Evolutionary conservation across 2,888 invertebrate species (phyloP).

Genomic region (Pyrochroa serraticornis): DNA sequence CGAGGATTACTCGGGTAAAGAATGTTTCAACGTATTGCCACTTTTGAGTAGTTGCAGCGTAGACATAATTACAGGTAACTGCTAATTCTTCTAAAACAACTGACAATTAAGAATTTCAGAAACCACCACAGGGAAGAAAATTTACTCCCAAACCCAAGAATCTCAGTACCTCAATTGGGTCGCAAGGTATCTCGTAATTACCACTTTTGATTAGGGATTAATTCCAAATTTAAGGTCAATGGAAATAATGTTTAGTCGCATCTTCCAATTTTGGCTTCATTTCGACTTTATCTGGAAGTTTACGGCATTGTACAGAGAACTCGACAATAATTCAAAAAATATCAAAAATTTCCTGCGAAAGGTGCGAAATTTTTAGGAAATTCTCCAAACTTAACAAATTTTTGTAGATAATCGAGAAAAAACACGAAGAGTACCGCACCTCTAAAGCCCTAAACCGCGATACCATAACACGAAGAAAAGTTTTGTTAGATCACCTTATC

Average conservation of each 20-base stretch:
- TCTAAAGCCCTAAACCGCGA: background rate
- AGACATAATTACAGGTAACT: constrained; percentile 68
- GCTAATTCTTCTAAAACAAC: no score
- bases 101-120: constrained; percentile 54
- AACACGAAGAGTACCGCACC: background rate
- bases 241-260: constrained; percentile 1
- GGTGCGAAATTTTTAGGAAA: background rate
- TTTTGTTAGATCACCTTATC: constrained; percentile 60
- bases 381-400: background rate
- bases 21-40: constrained; percentile 62
- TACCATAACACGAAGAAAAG: constrained; percentile 44
- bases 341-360: background rate
- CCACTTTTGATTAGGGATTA: no score
- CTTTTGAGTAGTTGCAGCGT: constrained; percentile 64
- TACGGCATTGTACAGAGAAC: background rate
- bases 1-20: constrained; percentile 51
- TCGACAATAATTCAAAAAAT: background rate
- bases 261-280: background rate
- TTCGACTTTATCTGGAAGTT: background rate
- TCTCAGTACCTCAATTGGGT: constrained; percentile 55
- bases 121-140: constrained; percentile 71
- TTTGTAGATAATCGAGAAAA: background rate
- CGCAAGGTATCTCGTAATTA: background rate
- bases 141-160: constrained; percentile 63
- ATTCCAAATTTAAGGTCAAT: background rate